phyloP scores from a whole-genome alignment of 2,797 vertebrate species.

The Acipenser oxyrinchus region DNA sequence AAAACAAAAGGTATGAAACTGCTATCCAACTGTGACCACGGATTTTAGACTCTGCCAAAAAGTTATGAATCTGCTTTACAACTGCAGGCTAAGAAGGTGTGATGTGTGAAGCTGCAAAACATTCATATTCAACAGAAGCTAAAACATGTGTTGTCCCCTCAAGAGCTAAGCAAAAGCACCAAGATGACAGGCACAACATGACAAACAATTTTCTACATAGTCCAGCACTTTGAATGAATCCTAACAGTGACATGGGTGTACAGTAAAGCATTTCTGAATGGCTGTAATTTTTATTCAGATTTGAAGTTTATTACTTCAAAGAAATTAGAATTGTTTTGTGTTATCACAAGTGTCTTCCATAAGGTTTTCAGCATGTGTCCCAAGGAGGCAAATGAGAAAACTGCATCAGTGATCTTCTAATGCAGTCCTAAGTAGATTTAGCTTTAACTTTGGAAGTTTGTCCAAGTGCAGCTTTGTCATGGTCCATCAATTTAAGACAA shows the following conservation, averaged over 20 bases:
- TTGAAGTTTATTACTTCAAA: neutral
- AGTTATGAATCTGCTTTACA: neutral
- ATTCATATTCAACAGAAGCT: constrained; percentile 1
- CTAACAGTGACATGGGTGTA: neutral
- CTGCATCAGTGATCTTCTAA: neutral
- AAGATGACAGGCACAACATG: neutral
- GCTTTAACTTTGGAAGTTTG: neutral
- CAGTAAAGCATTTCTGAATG: neutral
- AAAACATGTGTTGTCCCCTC: neutral
- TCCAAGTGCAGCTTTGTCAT: neutral
- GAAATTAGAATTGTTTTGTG: neutral
- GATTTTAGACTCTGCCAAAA: constrained; percentile 1
- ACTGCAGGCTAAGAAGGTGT: neutral
- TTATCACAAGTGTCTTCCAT: neutral
- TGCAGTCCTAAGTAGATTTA: neutral
- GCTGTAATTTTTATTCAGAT: neutral
- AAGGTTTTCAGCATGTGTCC: neutral
- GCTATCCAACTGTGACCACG: neutral
- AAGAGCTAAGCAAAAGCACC: neutral
- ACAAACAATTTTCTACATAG: neutral
- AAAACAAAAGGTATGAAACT: constrained; percentile 1
- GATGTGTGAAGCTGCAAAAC: neutral
- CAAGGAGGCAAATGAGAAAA: neutral
- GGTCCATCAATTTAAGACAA: neutral
- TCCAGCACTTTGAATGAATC: neutral